Evolutionary conservation across 2,113 vertebrate species (phyloP), one percentile per base, ranked within the genome.

Genomic region (Brienomyrus brachyistius): DNA sequence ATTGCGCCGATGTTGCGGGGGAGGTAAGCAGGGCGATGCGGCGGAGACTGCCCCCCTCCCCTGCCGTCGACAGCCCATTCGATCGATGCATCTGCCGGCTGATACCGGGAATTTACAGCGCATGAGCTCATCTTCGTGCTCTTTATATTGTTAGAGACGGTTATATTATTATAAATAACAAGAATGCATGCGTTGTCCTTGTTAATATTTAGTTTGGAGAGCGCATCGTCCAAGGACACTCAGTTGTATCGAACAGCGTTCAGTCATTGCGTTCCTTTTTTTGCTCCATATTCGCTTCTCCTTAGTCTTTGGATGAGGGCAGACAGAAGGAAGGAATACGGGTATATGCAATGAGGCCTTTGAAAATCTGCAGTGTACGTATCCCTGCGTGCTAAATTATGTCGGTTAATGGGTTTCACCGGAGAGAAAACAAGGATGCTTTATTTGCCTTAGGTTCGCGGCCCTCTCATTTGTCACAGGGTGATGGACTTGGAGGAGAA

Each of bases 141-240:
- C 17, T n/a, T n/a, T 77, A 15, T 84, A 17, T 84, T 83, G 77
- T 89, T 52, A 59, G 4, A 54, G 4, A 6, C 47, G 23, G 62
- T 31, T 31, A 70, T 1, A 70, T 48, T 21, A 54, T 82, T 54
- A 54, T 82, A 31, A 40, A 51, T 70, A 40, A 17, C 19, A 54
- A 7, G 21, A 8, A 10, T 31, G 10, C 23, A 0, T 74, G 8
- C 45, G 19, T 88, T 23, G 13, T 40, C 43, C 13, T 74, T 80
- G 74, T 51, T 9, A 62, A 92, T 88, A 92, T 94, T 90, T 77
- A 90, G 90, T 91, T 93, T 90, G n/a, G 31, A n/a, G 62, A 45
- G 10, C 90, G 88, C 84, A 90, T 91, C 86, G 90, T 92, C 94
- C 93, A 95, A 95, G 95, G 94, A 92, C 95, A 95, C 92, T 91